Evolutionary conservation across 2,797 vertebrate species (phyloP).

Genomic region (Sebastes paucispinis): DNA sequence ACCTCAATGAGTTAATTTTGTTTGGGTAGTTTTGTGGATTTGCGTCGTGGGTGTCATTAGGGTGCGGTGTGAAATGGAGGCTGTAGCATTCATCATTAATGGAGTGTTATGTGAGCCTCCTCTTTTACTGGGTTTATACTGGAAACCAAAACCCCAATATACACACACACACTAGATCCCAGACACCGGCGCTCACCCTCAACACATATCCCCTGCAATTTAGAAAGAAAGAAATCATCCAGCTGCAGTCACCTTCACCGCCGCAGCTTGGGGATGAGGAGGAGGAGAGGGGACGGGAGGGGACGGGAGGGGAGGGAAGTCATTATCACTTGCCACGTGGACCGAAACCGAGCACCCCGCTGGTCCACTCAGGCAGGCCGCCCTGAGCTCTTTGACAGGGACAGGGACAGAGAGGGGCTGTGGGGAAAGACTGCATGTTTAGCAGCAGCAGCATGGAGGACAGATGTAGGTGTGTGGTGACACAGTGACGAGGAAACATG

Average conservation of each 20-base stretch:
- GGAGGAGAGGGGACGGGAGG: not conserved
- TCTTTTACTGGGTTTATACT: conserved; percentile 16
- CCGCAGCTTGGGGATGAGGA: conserved; percentile 27
- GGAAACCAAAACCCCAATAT: conserved; percentile 3
- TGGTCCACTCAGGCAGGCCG: conserved; percentile 31
- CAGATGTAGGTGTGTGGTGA: conserved; percentile 10
- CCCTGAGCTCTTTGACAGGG: conserved; percentile 16
- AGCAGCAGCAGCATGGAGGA: not conserved
- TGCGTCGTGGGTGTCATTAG: not conserved
- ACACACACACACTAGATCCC: not conserved
- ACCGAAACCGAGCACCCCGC: conserved; percentile 56
- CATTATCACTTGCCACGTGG: conserved; percentile 67
- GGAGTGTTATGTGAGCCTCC: conserved; percentile 44
- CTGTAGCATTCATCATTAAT: conserved; percentile 56
- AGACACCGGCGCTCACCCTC: not conserved
- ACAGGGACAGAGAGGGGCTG: conserved; percentile 13
- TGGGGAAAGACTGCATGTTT: not conserved
- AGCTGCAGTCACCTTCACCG: conserved; percentile 70
- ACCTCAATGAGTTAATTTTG: not conserved
- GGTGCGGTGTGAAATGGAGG: not conserved
- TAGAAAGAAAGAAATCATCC: conserved; percentile 56
- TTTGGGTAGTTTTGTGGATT: conserved; percentile 8
- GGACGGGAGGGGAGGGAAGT: conserved; percentile 26
- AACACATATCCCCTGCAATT: conserved; percentile 31
- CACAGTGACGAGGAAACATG: conserved; percentile 16